Conservation (phyloP, 2,797 vertebrate genomes). For the Gastrophryne carolinensis region DNA sequence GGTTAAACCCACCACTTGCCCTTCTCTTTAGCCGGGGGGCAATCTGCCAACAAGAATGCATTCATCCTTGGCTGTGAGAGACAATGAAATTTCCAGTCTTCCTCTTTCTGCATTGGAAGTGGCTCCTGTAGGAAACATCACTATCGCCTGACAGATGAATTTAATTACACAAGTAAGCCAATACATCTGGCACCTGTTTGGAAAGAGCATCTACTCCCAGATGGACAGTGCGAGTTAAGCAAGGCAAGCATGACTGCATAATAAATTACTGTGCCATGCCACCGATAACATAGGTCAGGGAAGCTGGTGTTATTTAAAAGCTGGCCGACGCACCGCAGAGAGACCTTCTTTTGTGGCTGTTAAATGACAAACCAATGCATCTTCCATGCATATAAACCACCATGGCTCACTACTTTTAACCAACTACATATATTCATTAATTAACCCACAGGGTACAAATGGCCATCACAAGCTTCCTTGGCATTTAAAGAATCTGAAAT, state of each 20-base stretch:
- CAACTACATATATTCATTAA: not conserved
- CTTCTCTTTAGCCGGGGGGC: not conserved
- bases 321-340: slow-evolving; percentile 30
- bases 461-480: not conserved
- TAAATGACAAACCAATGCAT: slow-evolving; percentile 53
- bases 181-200: slow-evolving; percentile 38
- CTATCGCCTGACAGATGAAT: slow-evolving; percentile 45
- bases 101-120: slow-evolving; percentile 7
- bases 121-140: slow-evolving; percentile 19
- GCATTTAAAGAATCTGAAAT: not conserved
- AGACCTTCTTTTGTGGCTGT: slow-evolving; percentile 7
- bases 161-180: slow-evolving; percentile 43
- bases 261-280: not conserved
- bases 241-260: slow-evolving; percentile 32
- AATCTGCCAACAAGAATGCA: slow-evolving; percentile 12
- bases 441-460: not conserved
- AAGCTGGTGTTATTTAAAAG: slow-evolving; percentile 13
- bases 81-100: not conserved
- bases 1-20: slow-evolving; percentile 13
- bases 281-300: not conserved
- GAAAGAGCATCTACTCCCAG: slow-evolving; percentile 36
- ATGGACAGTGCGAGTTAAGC: slow-evolving; percentile 2
- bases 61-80: slow-evolving; percentile 9
- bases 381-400: slow-evolving; percentile 5
- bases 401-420: not conserved